Conservation (phyloP, 2,888 invertebrate species). For the Himalopsyche tibetana region DNA sequence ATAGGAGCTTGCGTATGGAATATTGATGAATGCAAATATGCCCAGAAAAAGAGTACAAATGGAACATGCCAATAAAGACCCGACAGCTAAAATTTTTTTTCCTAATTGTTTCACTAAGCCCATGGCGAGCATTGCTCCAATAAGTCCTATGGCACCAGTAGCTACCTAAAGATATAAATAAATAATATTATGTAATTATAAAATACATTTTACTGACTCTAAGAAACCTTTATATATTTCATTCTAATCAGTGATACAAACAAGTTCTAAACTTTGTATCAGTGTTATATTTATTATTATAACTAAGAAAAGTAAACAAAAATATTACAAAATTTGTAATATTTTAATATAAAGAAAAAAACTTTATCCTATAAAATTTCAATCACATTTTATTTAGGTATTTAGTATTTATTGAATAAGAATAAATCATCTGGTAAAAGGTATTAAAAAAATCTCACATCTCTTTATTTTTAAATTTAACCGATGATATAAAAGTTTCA, state of each 20-base stretch:
- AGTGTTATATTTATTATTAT: not conserved
- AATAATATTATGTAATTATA: not conserved
- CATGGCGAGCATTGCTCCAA: slow-evolving; percentile 55
- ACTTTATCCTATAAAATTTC: too few relatives aligned
- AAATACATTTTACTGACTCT: not conserved
- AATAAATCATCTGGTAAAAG: too few relatives aligned
- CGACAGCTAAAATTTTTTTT: slow-evolving; percentile 72
- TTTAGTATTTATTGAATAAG: too few relatives aligned
- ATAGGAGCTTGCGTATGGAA: slow-evolving; percentile 73
- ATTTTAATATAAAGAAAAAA: too few relatives aligned
- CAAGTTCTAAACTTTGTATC: not conserved
- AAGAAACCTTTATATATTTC: too few relatives aligned
- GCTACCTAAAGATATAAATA: slow-evolving; percentile 53
- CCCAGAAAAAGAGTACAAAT: slow-evolving; percentile 72
- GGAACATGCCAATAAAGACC: slow-evolving; percentile 72
- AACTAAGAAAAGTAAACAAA: too few relatives aligned
- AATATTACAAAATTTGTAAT: too few relatives aligned
- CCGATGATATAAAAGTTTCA: too few relatives aligned
- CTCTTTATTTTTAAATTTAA: too few relatives aligned
- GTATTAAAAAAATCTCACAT: too few relatives aligned
- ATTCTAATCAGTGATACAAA: too few relatives aligned
- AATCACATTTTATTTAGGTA: too few relatives aligned
- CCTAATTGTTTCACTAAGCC: slow-evolving; percentile 65
- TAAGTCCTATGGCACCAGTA: slow-evolving; percentile 57
- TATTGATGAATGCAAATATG: slow-evolving; percentile 71